These are phyloP conservation scores for Orthosia incerta DNA, from an alignment of 2,888 invertebrate genomes.

Conservation along the genomic window DNA sequence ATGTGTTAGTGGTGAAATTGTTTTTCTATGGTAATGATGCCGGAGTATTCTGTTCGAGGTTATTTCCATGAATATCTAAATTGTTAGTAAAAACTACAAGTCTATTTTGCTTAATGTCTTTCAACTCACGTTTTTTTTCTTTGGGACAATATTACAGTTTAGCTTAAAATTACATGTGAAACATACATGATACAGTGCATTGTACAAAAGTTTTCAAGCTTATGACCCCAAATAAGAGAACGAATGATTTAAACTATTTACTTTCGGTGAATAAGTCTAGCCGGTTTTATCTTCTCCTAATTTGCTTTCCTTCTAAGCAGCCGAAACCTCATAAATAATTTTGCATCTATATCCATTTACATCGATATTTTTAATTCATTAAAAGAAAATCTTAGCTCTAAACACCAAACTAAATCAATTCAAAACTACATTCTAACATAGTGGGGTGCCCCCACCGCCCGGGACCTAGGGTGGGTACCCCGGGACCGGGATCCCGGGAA, in stretches of 20 bases:
- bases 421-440: constrained; percentile 64
- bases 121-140: too few species aligned
- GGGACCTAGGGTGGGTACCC: constrained; percentile 42
- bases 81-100: neutral
- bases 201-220: too few species aligned
- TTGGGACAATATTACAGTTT: too few species aligned
- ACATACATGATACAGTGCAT: too few species aligned
- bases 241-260: neutral
- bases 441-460: constrained; percentile 58
- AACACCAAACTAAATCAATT: constrained; percentile 59
- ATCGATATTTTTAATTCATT: neutral
- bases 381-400: constrained; percentile 36
- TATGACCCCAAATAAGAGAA: neutral
- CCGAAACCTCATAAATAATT: too few species aligned
- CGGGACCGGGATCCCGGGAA: constrained; percentile 65
- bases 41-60: neutral
- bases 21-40: constrained; percentile 48
- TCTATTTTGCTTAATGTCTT: too few species aligned
- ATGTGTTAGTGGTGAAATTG: constrained; percentile 32
- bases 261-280: neutral
- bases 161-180: too few species aligned
- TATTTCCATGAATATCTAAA: too few species aligned
- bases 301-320: too few species aligned
- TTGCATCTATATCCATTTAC: too few species aligned
- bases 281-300: neutral